phyloP scores from a whole-genome alignment of 2,888 invertebrate genomes.

The Elegia similella region DNA sequence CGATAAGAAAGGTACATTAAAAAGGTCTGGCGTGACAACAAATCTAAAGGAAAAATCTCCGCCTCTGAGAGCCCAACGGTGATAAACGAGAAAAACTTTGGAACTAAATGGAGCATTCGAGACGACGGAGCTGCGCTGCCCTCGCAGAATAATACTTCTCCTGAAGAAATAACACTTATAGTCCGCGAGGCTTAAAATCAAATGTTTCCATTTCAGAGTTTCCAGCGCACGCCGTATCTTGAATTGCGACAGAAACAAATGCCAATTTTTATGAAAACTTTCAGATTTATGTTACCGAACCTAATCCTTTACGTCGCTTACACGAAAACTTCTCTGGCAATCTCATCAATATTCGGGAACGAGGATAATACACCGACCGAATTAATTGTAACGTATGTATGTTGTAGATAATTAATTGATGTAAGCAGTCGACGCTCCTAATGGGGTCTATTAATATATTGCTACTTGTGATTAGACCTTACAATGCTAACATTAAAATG shows the following conservation, averaged over 20 bases:
- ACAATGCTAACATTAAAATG: neutral
- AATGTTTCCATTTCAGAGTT: slow-evolving; percentile 74
- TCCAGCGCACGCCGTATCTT: slow-evolving; percentile 58
- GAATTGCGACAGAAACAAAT: slow-evolving; percentile 59
- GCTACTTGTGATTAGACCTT: neutral
- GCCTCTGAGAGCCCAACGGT: slow-evolving; percentile 80
- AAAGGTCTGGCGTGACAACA: slow-evolving; percentile 82
- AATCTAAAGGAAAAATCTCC: slow-evolving; percentile 82
- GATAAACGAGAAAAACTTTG: slow-evolving; percentile 83
- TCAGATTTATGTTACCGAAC: slow-evolving; percentile 24
- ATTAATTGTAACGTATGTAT: slow-evolving; percentile 12
- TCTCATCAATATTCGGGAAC: neutral
- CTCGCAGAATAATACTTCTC: slow-evolving; percentile 80
- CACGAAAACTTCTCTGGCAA: neutral
- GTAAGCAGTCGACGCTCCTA: slow-evolving; percentile 2
- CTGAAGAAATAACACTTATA: slow-evolving; percentile 80
- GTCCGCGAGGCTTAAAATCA: slow-evolving; percentile 81
- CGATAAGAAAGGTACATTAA: slow-evolving; percentile 81
- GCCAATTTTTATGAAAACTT: slow-evolving; percentile 46
- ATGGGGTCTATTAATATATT: slow-evolving; percentile 2
- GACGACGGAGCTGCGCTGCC: slow-evolving; percentile 76
- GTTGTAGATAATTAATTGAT: slow-evolving; percentile 14
- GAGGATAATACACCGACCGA: neutral
- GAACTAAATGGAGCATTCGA: slow-evolving; percentile 82
- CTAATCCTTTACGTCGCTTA: neutral